Evolutionary conservation across 2,888 invertebrate genomes (phyloP), one percentile per base, ranked within the genome.

Genomic region (Cephus pygmeus): DNA sequence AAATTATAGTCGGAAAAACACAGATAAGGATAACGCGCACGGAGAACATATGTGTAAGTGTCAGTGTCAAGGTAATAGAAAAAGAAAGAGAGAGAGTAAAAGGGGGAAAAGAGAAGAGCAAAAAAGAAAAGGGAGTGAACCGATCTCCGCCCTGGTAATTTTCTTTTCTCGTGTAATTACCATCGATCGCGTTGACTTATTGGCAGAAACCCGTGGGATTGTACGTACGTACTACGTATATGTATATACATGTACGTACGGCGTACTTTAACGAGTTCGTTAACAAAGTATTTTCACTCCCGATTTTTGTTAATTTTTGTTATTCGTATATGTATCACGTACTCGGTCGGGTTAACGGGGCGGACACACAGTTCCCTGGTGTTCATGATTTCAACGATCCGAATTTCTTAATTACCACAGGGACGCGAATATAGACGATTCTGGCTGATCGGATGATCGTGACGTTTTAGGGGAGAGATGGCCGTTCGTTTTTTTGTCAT

Each of bases 1-100:
- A 81, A 86, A 84, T 84, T 84, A 82, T 80, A 80, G 31, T 23
- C 71, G 71, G 34, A 71, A 33, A 71, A 31, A 74, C 15, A 12
- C 33, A 77, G 73, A 73, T 35, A 76, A 56, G 56, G 56, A 56
- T 56, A 69, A 74, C 69, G 69, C 69, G 23, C 30, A 33, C 69
- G 56, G 34, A 69, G 73, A 69, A 74, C 77, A 69, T 68, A 33
- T 15, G 35, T 23, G 15, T 9, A 71, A 77, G 74, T 73, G 73
- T 77, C 68, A 74, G 23, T 56, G 23, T 23, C 4, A 23, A 56
- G 56, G 56, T 23, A 56, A 56, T 56, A 15, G 73, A 35, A 35
- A 34, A 31, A 34, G 30, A 73, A 12, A 33, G 30, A n/a, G 73
- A 34, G 34, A 11, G 23, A 73, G 6, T 36, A 15, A 40, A 40